Evolutionary conservation across 92 coral and sea anemone species (phyloP).

Genomic region (Isaurus tuberculatus): DNA sequence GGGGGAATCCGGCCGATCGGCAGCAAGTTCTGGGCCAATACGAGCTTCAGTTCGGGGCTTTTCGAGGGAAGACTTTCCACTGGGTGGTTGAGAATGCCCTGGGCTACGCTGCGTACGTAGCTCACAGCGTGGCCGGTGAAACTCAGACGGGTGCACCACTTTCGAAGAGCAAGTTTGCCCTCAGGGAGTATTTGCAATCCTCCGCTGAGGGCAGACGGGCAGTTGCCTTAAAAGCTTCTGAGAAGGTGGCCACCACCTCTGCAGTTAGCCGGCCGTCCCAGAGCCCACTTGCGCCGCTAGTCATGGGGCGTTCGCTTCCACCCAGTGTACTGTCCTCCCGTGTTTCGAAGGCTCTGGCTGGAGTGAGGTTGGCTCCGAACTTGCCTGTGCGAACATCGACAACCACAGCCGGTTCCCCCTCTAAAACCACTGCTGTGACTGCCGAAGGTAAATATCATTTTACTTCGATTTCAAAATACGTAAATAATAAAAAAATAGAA

Average conservation of each 20-base stretch:
- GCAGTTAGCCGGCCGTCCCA: neutral
- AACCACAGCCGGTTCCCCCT: neutral
- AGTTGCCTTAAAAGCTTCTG: neutral
- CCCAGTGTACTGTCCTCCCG: neutral
- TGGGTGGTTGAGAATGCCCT: neutral
- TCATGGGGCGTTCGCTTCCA: neutral
- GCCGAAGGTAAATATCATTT: neutral
- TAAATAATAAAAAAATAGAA: too few relatives aligned
- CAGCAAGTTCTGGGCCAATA: neutral
- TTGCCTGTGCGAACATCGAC: neutral
- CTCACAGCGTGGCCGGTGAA: neutral
- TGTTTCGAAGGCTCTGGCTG: neutral
- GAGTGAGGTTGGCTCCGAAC: neutral
- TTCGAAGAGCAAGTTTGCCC: constrained; percentile 1
- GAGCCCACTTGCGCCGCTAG: neutral
- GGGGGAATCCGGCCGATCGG: neutral
- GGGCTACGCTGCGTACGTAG: neutral
- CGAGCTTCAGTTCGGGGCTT: neutral
- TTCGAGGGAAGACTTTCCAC: neutral
- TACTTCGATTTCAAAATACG: neutral
- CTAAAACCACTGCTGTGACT: neutral
- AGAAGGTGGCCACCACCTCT: neutral
- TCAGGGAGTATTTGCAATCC: neutral
- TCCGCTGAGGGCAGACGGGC: neutral
- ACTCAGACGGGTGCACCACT: neutral